Base-by-base conservation (phyloP, 1,140 invertebrate species). In the Bombus impatiens region DNA sequence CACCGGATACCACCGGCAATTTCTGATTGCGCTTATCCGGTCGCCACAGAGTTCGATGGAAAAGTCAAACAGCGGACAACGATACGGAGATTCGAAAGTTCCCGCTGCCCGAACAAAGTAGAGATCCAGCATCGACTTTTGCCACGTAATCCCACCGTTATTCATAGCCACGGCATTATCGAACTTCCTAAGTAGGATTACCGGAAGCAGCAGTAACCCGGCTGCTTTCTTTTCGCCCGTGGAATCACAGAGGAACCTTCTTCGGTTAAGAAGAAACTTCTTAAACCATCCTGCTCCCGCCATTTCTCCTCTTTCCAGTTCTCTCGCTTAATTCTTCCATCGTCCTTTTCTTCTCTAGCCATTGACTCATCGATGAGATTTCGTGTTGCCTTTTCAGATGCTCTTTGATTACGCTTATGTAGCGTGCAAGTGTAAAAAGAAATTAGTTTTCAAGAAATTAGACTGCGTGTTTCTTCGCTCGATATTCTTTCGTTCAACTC, bases 181-280 rank as follows among this genome's bases (percentile, higher is more conserved):
- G 79, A 84, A 90, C 79, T 88, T 90, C 87, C 84, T 90, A 91
- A 91, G 87, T 89, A 89, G 87, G 90, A 91, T 91, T 91, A 91
- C 89, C 59, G 85, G 72, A 87, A 90, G 82, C 80, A 82, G 76
- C 83, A 78, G 70, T 82, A 83, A 88, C 84, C 77, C 77, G 40
- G 22, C 84, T 72, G 40, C 70, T 78, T 57, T 71, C 65, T 25
- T 78, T 25, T 28, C 47, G 32, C n/a, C 67, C 35, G 40, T 10
- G 35, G 59, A 90, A 88, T 88, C 82, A 87, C 62, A 78, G 88
- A 84, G 35, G 82, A 90, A 88, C 79, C 32, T 78, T 84, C 79
- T 84, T 65, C n/a, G 15, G 40, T 75, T 32, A 18, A 75, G 72
- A 42, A 59, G 88, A 92, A 93, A 93, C 87, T 93, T 93, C 91